Evolutionary conservation across 2,797 vertebrate genomes (phyloP), one percentile per base, ranked within the genome.

Genomic region (Gallinago solitaria): DNA sequence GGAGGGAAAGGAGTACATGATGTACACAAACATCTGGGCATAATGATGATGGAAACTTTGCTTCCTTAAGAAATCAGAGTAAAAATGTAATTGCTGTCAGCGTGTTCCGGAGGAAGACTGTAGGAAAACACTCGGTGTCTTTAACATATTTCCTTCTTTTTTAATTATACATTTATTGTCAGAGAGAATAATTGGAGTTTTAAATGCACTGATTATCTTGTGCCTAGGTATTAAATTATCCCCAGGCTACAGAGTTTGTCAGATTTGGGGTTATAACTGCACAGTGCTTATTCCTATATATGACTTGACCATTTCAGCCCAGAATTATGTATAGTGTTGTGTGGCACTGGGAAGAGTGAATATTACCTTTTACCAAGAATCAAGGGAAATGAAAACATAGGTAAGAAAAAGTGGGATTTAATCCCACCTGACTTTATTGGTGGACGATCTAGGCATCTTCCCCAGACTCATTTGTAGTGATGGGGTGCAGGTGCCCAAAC

Each of bases 51-150:
- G 75, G 89, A 90, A 77, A 61, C 33, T 47, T 65, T 18, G 27
- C 65, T 90, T 92, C 83, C 83, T 92, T 60, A 74, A 92, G 86
- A 90, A 90, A 77, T 89, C 24, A 20, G 35, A 43, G 51, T 28
- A 2, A 87, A 89, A 87, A 77, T 65, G 9, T 74, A 64, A 77
- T 84, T 74, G 30, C 60, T 77, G 56, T 64, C 79, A 32, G n/a
- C 24, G 6, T 60, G 41, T 77, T 92, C 70, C 5, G 9, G 69
- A 81, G 86, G 56, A 87, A 84, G 35, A 47, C 35, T 18, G 54
- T 21, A 28, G 56, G 47, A 73, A 81, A 87, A 61, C 51, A 83
- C 41, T 33, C n/a, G 64, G 77, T 54, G 32, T 45, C 43, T 89
- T 68, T 59, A 79, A 71, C 37, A 25, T 59, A 35, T 57, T 71